A percentile compares a stretch with the other conserved stretches of the same genome.
These are phyloP conservation scores for Desoria tigrina DNA, from an alignment of 2,888 invertebrate species.

Conservation along the genomic window DNA sequence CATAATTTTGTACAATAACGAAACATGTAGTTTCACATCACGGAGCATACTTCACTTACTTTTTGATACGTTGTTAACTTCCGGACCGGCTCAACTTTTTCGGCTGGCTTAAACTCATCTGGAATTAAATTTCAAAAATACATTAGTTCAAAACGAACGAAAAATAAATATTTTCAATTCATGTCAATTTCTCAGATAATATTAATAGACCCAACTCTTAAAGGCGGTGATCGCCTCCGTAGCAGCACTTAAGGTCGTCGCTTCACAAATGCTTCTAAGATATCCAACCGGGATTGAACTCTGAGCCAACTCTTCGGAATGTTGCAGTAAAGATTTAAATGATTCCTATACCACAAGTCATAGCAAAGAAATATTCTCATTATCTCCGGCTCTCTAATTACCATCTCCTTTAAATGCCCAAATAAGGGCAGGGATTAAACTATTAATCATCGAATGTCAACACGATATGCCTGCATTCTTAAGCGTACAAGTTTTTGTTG, in stretches of 20 bases:
- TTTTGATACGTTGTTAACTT: conserved; percentile 22
- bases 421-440: not conserved
- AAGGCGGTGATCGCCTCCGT: not conserved
- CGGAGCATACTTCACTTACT: conserved; percentile 35
- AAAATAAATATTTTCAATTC: not conserved
- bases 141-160: not conserved
- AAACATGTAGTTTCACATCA: conserved; percentile 8
- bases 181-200: no score
- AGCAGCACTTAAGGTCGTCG: not conserved
- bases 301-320: not conserved
- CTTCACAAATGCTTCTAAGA: not conserved
- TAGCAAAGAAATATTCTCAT: no score
- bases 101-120: conserved; percentile 15
- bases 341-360: not conserved
- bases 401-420: not conserved
- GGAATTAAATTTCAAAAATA: not conserved
- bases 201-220: conserved; percentile 4
- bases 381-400: no score
- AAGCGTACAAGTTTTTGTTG: conserved; percentile 13
- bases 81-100: not conserved
- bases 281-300: conserved; percentile 9
- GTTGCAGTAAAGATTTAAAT: conserved; percentile 1
- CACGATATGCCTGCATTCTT: no score
- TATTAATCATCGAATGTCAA: not conserved
- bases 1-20: no score